Base-by-base conservation (phyloP, 2,113 vertebrate genomes). In the Neodontobutis hainanensis region DNA sequence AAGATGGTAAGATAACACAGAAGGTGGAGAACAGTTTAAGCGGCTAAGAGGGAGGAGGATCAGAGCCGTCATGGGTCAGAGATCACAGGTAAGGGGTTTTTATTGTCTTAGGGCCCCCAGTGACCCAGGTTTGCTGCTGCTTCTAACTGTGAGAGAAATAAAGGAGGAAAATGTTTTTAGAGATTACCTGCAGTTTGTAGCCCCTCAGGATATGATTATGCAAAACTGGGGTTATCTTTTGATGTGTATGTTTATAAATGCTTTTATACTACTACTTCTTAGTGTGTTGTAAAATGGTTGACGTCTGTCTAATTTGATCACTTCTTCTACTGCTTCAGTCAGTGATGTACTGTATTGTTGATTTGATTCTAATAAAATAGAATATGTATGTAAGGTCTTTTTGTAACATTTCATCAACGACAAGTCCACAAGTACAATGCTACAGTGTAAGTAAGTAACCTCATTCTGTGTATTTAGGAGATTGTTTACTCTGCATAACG, bases 81-180 rank as follows among this genome's bases (percentile, higher is more conserved):
- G 89, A 86, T 91, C 87, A 84, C 85, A 88, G 78, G 76, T 75
- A 77, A 68, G 45, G 46, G 16, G 55, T 86, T 87, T 86, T 87
- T 71, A 70, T 78, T 55, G 76, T 68, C 55, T 77, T 61, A 74
- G 5, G 68, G 88, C 72, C 82, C 77, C 65, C 48, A 14, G 73
- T 70, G 84, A 89, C 80, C 87, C 49, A 0, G 27, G 57, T 52
- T 27, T 51, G 61, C 68, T 5, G 45, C 70, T 4, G 61, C 70
- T 60, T 68, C 75, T 80, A 46, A 42, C 61, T 64, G 50, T 48
- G 69, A 68, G 49, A 68, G 68, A 58, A 73, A 64, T 48, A 0
- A 59, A 78, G 32, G 16, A 10, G 40, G 50, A 0, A 14, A 47
- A 60, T 27, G 35, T 53, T 79, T 85, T 75, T 63, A 83, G 44